Evolutionary conservation across 2,113 vertebrate genomes (phyloP), one percentile per base, ranked within the genome.

Genomic region (Phodopus roborovskii): DNA sequence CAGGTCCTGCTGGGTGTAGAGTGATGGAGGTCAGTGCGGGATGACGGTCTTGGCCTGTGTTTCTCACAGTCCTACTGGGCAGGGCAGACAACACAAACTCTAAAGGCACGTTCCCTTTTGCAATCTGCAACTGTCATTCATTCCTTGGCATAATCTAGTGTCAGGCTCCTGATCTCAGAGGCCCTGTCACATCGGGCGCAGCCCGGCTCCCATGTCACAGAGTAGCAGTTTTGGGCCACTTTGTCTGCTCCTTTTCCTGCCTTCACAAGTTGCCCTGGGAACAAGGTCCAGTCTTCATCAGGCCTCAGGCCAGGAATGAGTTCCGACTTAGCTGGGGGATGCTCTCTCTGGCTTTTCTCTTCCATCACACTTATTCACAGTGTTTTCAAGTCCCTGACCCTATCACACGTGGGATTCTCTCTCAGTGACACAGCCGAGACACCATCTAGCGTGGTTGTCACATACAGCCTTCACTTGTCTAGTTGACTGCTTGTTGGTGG

Each of bases 51-150:
- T 24, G 13, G 48, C 71, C 4, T 22, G 10, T 3, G 20, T 30
- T 45, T 66, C 70, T 26, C 28, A 48, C 16, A 20, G 56, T 48
- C 36, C 70, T 11, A 45, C 19, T 4, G 2, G 62, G 48, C 16
- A 22, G 12, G 56, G 79, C n/a, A 42, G 73, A 39, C 11, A 30
- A 16, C 56, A 13, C 33, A 11, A 30, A 7, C 50, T 3, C 50
- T 22, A 48, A 56, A 13, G 11, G 36, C 48, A 7, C 0, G 3
- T 4, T 50, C 81, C 9, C 30, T 17, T 28, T n/a, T 0, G 15
- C 7, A 22, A 5, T 17, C 56, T 5, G n/a, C 7, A 12, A 2
- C 0, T 4, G 12, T 4, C 12, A 36, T 28, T 66, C 84, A 7
- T 30, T n/a, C 5, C 5, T 45, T 9, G 48, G 19, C 0, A 20